phyloP scores from a whole-genome alignment of 2,113 vertebrate species.

The Anhinga rufa region DNA sequence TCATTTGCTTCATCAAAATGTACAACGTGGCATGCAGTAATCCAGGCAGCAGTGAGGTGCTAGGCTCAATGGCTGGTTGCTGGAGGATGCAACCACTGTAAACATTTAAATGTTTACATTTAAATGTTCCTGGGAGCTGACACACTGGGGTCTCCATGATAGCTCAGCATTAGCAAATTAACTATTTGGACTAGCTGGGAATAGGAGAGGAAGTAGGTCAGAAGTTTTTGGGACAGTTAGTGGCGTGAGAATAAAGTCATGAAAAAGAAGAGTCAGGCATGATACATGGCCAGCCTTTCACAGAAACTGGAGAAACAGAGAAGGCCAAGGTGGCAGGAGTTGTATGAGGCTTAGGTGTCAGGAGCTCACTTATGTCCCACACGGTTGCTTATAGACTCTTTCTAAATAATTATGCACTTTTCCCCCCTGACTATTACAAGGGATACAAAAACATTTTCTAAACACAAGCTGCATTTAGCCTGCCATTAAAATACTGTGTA shows the following conservation, averaged over 20 bases:
- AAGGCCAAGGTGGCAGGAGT: not conserved
- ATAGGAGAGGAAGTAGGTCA: not conserved
- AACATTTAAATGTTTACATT: not conserved
- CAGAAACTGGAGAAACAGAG: not conserved
- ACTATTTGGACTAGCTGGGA: not conserved
- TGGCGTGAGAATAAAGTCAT: not conserved
- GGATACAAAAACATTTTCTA: not conserved
- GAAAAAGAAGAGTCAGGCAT: not conserved
- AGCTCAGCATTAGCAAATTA: not conserved
- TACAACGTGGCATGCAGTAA: not conserved
- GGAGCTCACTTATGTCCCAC: not conserved
- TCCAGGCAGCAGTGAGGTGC: not conserved
- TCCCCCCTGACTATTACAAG: rapidly evolving
- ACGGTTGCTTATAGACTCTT: not conserved
- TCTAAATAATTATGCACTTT: not conserved
- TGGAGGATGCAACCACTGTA: not conserved
- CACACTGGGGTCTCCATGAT: not conserved
- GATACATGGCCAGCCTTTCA: not conserved
- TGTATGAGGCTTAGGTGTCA: not conserved
- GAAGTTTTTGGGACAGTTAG: not conserved
- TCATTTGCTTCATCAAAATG: constrained; percentile 36
- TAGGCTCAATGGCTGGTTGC: not conserved
- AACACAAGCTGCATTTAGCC: not conserved
- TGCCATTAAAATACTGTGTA: rapidly evolving
- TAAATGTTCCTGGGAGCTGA: not conserved